These are phyloP conservation scores for Shinisaurus crocodilurus DNA, from an alignment of 2,113 vertebrate genomes.

Conservation along the genomic window DNA sequence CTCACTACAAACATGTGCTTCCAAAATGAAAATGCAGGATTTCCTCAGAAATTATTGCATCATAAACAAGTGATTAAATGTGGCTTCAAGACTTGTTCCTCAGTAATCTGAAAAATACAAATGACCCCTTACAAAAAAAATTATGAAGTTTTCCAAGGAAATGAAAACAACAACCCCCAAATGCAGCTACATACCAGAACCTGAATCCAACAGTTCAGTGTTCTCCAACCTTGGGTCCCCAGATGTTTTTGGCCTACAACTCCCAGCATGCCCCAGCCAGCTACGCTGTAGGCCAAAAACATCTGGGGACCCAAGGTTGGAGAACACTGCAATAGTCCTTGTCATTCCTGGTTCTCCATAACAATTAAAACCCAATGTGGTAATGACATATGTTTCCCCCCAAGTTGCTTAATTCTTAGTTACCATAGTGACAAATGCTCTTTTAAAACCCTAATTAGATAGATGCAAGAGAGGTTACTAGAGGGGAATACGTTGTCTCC, in stretches of 20 bases:
- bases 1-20: not conserved
- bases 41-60: not conserved
- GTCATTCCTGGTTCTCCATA: not conserved
- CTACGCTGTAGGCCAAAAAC: no score
- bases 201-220: no score
- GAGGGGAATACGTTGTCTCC: slow-evolving; percentile 20
- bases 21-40: not conserved
- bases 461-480: slow-evolving; percentile 29
- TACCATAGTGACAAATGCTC: slow-evolving; percentile 42
- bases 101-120: not conserved
- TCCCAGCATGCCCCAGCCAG: no score
- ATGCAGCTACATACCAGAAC: not conserved
- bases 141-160: not conserved
- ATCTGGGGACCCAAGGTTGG: no score
- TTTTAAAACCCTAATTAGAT: slow-evolving; percentile 40
- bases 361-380: not conserved
- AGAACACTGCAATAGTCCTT: not conserved
- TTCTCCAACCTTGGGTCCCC: no score
- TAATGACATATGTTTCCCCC: not conserved
- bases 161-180: not conserved
- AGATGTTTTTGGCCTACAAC: no score
- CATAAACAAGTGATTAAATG: not conserved
- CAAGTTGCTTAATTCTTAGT: slow-evolving; percentile 53
- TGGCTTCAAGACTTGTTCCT: not conserved
- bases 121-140: not conserved